Base-by-base conservation (phyloP, 2,113 vertebrate species). In the Pygoscelis antarcticus region DNA sequence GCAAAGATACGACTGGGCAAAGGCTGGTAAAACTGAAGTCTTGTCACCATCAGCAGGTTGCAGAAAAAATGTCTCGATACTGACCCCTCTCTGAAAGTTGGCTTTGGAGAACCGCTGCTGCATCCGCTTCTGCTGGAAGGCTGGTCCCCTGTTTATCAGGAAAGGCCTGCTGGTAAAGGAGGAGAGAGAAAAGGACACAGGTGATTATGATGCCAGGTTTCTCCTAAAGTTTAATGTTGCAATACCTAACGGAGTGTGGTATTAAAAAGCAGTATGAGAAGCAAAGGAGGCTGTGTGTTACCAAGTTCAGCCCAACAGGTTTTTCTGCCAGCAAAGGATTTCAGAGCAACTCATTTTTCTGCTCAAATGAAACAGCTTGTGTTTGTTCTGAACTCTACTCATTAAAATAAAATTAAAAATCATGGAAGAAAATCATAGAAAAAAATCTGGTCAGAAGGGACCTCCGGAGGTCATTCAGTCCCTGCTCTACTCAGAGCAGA, bases 71-170 rank as follows among this genome's bases (percentile, higher is more conserved):
- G 34, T 38, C 34, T 61, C 2, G 2, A 69, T 44, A 97, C 97
- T 97, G 83, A 98, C 98, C 84, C 47, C 81, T 97, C 65, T 90
- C 89, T 97, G 97, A 47, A 96, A 93, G 30, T 20, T 93, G 42
- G 85, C 55, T 90, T 84, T 81, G 64, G 92, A 74, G 83, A 89
- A 84, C 77, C 87, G 91, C 40, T 83, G 93, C 25, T 82, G 76
- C 49, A 52, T 38, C 29, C 52, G 68, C 52, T 75, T 97, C 87
- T 98, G 94, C 82, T 95, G 91, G 91, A 97, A 98, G 7, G 40
- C 80, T 54, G 82, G 79, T 58, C 87, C 78, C 68, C 93, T 93
- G 84, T 96, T 89, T 55, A 93, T 62, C 51, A 21, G 18, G 94
- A 96, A 95, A 76, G 89, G 81, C 80, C 96, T 98, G 77, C 14